Evolutionary conservation across 1,140 invertebrate genomes (phyloP).

Genomic region (Drosophila repleta): DNA sequence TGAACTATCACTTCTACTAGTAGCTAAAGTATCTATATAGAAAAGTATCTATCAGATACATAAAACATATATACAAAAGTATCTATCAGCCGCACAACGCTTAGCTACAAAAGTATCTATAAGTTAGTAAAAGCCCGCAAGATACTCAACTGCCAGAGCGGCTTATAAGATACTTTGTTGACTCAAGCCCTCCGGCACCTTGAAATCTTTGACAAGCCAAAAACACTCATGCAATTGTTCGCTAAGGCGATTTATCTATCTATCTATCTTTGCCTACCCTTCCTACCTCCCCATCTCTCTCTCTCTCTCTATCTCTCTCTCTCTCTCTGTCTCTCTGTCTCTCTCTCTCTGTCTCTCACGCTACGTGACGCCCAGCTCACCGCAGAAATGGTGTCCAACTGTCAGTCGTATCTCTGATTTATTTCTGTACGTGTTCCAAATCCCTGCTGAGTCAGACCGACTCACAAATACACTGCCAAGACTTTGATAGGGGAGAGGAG

Average conservation of each 20-base stretch:
- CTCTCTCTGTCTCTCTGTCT: neutral
- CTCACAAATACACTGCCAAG: neutral
- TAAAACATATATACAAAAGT: too few species aligned
- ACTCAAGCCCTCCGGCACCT: neutral
- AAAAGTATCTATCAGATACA: too few species aligned
- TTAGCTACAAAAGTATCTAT: neutral
- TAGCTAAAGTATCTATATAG: too few species aligned
- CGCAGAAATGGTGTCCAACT: constrained; percentile 10
- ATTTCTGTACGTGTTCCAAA: constrained; percentile 30
- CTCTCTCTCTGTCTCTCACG: neutral
- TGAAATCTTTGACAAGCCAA: neutral
- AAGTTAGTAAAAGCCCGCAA: neutral
- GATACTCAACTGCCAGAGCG: neutral
- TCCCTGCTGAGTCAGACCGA: neutral
- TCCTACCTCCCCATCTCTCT: neutral
- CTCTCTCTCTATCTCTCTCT: neutral
- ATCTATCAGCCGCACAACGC: too few species aligned
- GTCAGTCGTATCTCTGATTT: constrained; percentile 36
- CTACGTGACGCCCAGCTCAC: constrained; percentile 27
- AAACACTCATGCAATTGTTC: neutral
- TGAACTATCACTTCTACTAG: too few species aligned
- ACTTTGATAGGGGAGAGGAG: neutral
- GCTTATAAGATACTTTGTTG: neutral
- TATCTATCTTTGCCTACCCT: too few species aligned
- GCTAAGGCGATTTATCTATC: neutral